Percentiles rank a stretch among this genome's conserved stretches.
phyloP scores from a whole-genome alignment of 53 echinoderm and acorn worm species.

The Arbacia lixula region DNA sequence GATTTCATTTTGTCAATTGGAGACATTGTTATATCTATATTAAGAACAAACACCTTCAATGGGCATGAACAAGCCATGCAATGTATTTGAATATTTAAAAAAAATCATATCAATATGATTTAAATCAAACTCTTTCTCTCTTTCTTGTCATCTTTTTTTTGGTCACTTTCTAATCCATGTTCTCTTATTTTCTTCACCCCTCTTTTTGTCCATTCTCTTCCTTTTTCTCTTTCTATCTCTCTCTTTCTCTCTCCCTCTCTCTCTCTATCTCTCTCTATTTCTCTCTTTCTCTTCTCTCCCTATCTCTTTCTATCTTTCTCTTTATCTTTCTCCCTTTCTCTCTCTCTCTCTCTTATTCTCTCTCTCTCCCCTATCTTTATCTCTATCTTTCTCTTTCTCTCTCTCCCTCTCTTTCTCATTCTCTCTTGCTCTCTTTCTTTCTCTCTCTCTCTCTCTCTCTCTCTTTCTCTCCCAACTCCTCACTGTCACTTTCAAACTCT shows the following conservation, averaged over 20 bases:
- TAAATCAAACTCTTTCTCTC: slow-evolving; percentile 21
- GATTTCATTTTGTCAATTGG: no score
- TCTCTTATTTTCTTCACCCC: not conserved
- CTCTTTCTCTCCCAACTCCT: not conserved
- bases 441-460: not conserved
- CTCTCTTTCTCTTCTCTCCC: not conserved
- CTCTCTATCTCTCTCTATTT: not conserved
- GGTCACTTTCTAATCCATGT: not conserved
- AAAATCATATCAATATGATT: no score
- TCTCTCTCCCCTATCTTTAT: not conserved
- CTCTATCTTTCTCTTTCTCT: no score
- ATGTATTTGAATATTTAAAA: no score
- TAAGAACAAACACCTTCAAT: no score
- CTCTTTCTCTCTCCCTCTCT: not conserved
- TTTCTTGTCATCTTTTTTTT: not conserved
- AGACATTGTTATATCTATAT: no score
- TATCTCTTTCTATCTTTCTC: not conserved
- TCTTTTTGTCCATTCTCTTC: not conserved
- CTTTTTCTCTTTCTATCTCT: not conserved
- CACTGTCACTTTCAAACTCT: no score
- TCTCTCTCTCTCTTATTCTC: no score
- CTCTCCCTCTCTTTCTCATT: no score
- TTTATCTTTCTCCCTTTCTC: not conserved
- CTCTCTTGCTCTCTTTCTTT: not conserved
- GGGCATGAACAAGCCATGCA: no score